Base-by-base conservation (phyloP, 1,140 invertebrate species). In the Penaeus vannamei region DNA sequence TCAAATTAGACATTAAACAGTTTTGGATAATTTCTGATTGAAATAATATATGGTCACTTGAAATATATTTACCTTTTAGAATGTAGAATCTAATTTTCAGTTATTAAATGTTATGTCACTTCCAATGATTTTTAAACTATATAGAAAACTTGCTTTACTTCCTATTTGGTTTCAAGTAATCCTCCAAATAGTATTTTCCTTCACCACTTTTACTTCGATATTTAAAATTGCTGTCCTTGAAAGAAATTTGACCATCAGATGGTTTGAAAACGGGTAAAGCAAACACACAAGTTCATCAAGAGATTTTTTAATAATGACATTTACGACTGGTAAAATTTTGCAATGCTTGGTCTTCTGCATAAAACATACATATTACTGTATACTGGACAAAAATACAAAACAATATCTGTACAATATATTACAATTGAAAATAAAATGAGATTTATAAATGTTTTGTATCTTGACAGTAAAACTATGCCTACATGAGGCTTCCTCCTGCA, bases 331-430 rank as follows among this genome's bases (percentile, higher is more conserved):
- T 84, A 89, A 89, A 89, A 89, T 89, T 89, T 77, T 89, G 87
- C 87, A 84, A 89, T 61, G 32, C 66, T 89, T 89, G 87, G 87
- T 89, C 82, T 79, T 89, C 66, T 89, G 66, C 81, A 89, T 84
- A 89, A 89, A 89, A 89, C 87, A 88, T 88, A 88, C 86, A 89
- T 89, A 84, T 84, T 89, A 89, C 87, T 89, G 87, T 84, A 89
- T 89, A 89, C 66, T 89, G 87, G 87, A 89, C 87, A 89, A 89
- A 89, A 89, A 89, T 89, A 89, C 87, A 89, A 89, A 89, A 89
- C 87, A 89, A 89, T 89, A 89, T 89, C 87, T 89, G 87, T 89
- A 89, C 87, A 89, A 89, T 89, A 84, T 89, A 84, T 89, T 89
- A 89, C 87, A 89, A 36, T 84, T 89, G 87, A 88, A 88, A 88